phyloP scores from a whole-genome alignment of 2,797 vertebrate species.

The Gephyroberyx darwinii region DNA sequence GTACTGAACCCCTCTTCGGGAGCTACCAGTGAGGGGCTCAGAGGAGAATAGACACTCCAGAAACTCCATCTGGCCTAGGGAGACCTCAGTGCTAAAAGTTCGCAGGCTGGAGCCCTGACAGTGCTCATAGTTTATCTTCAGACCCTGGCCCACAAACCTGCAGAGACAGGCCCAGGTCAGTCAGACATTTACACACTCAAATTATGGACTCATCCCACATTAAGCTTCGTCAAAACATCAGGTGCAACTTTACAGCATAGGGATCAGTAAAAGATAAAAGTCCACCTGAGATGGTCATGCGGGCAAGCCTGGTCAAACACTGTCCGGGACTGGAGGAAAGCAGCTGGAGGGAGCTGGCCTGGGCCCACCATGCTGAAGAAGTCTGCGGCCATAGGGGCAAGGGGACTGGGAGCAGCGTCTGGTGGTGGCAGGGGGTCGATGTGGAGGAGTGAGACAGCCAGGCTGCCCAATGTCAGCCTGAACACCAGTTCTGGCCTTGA shows the following conservation, averaged over 20 bases:
- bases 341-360: slow-evolving; percentile 80
- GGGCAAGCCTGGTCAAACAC: slow-evolving; percentile 94
- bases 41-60: slow-evolving; percentile 95
- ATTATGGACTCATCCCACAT: background rate
- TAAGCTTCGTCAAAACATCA: background rate
- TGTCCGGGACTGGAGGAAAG: slow-evolving; percentile 87
- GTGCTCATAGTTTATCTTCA: slow-evolving; percentile 93
- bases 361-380: slow-evolving; percentile 90
- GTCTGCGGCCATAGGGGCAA: slow-evolving; percentile 89
- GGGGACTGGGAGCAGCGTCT: slow-evolving; percentile 87
- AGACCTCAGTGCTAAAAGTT: slow-evolving; percentile 89
- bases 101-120: slow-evolving; percentile 88
- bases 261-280: slow-evolving; percentile 16
- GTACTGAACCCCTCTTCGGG: slow-evolving; percentile 90
- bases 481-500: slow-evolving; percentile 94
- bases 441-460: slow-evolving; percentile 94
- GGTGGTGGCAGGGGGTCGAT: slow-evolving; percentile 95
- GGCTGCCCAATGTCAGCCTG: slow-evolving; percentile 85
- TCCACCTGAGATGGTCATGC: slow-evolving; percentile 95
- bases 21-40: slow-evolving; percentile 80
- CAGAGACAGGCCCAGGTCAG: slow-evolving; percentile 38
- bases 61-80: slow-evolving; percentile 89
- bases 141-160: slow-evolving; percentile 91
- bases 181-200: background rate
- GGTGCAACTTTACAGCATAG: background rate